These are phyloP conservation scores for Ametastegia equiseti DNA, from an alignment of 2,888 invertebrate species.

Conservation along the genomic window DNA sequence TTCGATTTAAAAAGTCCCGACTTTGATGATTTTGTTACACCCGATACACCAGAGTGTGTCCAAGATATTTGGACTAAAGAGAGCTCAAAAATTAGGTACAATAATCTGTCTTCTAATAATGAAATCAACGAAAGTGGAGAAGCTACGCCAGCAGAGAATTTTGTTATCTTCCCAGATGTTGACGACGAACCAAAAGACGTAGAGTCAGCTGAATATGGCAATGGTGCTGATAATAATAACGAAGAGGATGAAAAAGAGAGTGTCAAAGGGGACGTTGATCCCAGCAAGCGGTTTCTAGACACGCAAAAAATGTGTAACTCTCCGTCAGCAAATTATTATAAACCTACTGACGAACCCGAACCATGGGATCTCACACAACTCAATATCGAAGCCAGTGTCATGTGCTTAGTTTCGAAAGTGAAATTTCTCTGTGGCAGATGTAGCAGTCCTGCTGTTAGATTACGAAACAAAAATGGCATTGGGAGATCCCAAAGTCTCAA, in stretches of 20 bases:
- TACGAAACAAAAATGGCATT: conserved; percentile 77
- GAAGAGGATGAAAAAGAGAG: conserved; percentile 67
- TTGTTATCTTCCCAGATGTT: conserved; percentile 79
- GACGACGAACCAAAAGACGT: conserved; percentile 74
- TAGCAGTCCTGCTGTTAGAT: conserved; percentile 84
- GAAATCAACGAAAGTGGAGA: conserved; percentile 68
- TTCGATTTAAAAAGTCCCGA: conserved; percentile 86
- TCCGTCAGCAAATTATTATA: conserved; percentile 87
- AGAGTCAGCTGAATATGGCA: conserved; percentile 45
- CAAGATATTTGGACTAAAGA: conserved; percentile 83
- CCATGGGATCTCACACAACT: conserved; percentile 91
- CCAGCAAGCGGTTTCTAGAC: conserved; percentile 76
- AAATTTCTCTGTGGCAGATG: conserved; percentile 88
- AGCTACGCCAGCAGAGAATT: conserved; percentile 76
- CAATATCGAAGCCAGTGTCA: conserved; percentile 92
- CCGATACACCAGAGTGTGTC: conserved; percentile 80
- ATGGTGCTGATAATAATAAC: conserved; percentile 53
- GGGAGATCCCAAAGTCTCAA: conserved; percentile 67
- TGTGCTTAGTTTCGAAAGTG: conserved; percentile 90
- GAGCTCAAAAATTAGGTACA: conserved; percentile 72
- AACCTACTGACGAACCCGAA: conserved; percentile 89
- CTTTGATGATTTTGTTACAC: conserved; percentile 84
- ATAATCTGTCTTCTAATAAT: conserved; percentile 57
- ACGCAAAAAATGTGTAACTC: conserved; percentile 81
- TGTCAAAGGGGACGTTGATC: conserved; percentile 69